Percentiles rank a stretch among this genome's conserved stretches.
Conservation (phyloP, 2,797 vertebrate species). For the Notamacropus eugenii region DNA sequence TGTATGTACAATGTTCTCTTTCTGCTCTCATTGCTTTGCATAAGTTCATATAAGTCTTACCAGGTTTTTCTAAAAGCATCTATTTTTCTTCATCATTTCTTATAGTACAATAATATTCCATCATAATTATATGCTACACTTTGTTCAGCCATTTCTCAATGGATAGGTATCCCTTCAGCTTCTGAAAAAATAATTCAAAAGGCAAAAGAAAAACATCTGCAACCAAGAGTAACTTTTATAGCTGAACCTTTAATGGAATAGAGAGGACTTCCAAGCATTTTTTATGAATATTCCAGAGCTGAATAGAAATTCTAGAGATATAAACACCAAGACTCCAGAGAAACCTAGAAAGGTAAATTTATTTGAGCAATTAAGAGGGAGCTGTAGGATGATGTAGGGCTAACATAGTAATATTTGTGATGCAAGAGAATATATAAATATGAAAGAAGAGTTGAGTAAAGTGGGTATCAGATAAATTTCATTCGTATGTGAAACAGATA, state of each 20-base stretch:
- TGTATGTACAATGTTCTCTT: too few species aligned
- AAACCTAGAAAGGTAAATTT: background rate
- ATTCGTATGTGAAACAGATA: background rate
- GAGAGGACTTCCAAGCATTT: background rate
- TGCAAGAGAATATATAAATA: background rate
- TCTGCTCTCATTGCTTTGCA: background rate
- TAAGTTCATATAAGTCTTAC: background rate
- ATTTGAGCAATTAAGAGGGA: background rate
- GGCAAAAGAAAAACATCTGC: background rate
- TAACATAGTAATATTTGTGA: background rate
- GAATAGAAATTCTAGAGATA: background rate
- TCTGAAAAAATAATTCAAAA: background rate
- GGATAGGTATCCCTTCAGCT: background rate
- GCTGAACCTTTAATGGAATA: background rate
- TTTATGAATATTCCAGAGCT: background rate
- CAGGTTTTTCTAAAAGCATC: background rate
- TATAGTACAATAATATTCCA: background rate
- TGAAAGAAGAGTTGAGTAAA: background rate
- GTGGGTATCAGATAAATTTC: background rate
- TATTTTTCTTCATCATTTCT: background rate
- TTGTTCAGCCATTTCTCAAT: background rate
- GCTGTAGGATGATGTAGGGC: background rate
- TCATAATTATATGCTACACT: background rate
- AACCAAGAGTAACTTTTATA: background rate
- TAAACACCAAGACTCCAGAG: background rate